A percentile compares a stretch with the other conserved stretches of the same genome.
phyloP scores from a whole-genome alignment of 1,140 invertebrate species.

The Drosophila kikkawai region DNA sequence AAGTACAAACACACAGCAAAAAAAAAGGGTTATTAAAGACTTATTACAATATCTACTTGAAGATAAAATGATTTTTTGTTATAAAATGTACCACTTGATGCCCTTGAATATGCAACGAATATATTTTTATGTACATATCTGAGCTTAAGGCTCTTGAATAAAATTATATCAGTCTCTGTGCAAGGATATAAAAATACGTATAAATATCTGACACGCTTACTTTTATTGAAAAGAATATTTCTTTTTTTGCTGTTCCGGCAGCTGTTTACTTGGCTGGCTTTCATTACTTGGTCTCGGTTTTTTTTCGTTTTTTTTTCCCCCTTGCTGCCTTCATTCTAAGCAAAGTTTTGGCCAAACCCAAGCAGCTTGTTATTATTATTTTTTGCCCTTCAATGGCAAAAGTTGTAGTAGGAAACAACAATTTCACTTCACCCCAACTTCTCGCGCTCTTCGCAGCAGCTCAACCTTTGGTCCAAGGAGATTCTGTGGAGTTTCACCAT shows the following conservation, averaged over 20 bases:
- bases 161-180: background rate
- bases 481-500: conserved; percentile 67
- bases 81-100: background rate
- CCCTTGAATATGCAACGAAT: background rate
- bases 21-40: background rate
- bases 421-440: conserved; percentile 36
- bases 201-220: conserved; percentile 70
- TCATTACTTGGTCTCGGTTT: conserved; percentile 27
- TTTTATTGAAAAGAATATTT: conserved; percentile 52
- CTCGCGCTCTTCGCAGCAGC: conserved; percentile 6
- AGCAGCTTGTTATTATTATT: conserved; percentile 61
- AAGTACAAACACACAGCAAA: conserved; percentile 39
- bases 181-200: conserved; percentile 36
- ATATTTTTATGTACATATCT: background rate
- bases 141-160: background rate
- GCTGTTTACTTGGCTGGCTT: conserved; percentile 40
- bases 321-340: conserved; percentile 33
- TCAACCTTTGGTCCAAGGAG: conserved; percentile 55
- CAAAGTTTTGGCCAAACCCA: conserved; percentile 46
- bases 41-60: too few species aligned
- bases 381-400: conserved; percentile 61
- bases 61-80: too few species aligned
- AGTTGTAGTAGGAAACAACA: conserved; percentile 66
- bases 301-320: background rate
- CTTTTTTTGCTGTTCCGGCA: conserved; percentile 33